phyloP scores from a whole-genome alignment of 30 jellyfish, hydroid and myxozoan species.

The Sanderia malayensis region DNA sequence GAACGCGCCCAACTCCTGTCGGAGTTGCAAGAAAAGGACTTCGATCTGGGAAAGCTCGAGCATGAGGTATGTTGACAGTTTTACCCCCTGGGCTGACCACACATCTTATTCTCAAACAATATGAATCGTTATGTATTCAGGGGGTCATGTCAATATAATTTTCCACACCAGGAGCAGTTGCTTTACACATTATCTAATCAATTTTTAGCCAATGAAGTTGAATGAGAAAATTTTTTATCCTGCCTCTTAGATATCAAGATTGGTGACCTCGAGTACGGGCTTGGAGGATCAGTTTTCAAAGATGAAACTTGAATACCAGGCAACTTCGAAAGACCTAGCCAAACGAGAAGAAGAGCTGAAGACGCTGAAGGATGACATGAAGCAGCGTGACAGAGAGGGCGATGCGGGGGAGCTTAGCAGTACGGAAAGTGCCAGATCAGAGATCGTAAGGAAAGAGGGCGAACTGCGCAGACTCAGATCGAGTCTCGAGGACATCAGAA shows the following conservation, averaged over 20 bases:
- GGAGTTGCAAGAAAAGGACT: conserved; percentile 59
- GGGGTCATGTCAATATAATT: too few relatives aligned
- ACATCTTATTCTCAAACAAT: too few relatives aligned
- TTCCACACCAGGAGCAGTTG: too few relatives aligned
- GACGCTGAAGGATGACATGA: conserved; percentile 28
- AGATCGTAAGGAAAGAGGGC: conserved; percentile 35
- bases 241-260: conserved; percentile 26
- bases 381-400: conserved; percentile 61
- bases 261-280: conserved; percentile 38
- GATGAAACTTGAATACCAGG: conserved; percentile 54
- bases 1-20: conserved; percentile 53
- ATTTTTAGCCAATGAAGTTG: too few relatives aligned
- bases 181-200: too few relatives aligned
- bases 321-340: conserved; percentile 18
- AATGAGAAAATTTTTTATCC: too few relatives aligned
- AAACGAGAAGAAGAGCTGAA: conserved; percentile 48
- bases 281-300: conserved; percentile 40
- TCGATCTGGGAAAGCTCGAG: conserved; percentile 57
- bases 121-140: too few relatives aligned
- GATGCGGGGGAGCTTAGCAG: conserved; percentile 54
- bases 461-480: conserved; percentile 53
- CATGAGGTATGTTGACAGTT: too few relatives aligned
- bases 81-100: too few relatives aligned
- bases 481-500: conserved; percentile 62
- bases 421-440: conserved; percentile 55